These are phyloP conservation scores for Amphiprion ocellaris DNA, from an alignment of 2,113 vertebrate genomes.

Conservation along the genomic window DNA sequence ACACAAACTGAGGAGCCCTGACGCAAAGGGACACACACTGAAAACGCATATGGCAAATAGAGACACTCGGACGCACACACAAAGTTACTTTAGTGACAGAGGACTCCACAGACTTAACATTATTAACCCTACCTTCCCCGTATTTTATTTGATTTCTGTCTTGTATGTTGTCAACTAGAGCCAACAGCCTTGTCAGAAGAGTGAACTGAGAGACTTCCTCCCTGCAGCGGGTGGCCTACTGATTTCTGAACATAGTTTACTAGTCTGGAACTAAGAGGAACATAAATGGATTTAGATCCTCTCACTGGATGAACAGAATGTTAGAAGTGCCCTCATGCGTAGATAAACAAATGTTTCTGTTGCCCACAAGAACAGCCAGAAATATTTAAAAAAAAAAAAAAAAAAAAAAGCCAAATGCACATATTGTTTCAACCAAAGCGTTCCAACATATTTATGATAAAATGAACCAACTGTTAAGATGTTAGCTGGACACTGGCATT, in stretches of 20 bases:
- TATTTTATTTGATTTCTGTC: slow-evolving; percentile 76
- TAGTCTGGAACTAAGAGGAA: slow-evolving; percentile 61
- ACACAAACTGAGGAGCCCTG: slow-evolving; percentile 90
- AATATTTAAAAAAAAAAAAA: slow-evolving; percentile 45
- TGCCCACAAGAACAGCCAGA: slow-evolving; percentile 58
- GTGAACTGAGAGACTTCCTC: slow-evolving; percentile 69
- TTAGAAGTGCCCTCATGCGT: slow-evolving; percentile 74
- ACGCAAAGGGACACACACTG: slow-evolving; percentile 69
- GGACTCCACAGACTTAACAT: slow-evolving; percentile 70
- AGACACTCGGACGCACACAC: slow-evolving; percentile 73
- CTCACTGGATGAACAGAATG: slow-evolving; percentile 77
- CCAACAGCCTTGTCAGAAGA: slow-evolving; percentile 71
- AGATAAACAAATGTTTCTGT: slow-evolving; percentile 71
- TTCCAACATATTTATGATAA: slow-evolving; percentile 70
- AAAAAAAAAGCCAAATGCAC: slow-evolving; percentile 82
- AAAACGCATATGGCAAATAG: slow-evolving; percentile 68
- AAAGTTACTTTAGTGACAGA: slow-evolving; percentile 77
- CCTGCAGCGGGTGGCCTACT: slow-evolving; percentile 67
- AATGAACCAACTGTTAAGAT: slow-evolving; percentile 37
- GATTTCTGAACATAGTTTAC: slow-evolving; percentile 65
- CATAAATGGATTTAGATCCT: slow-evolving; percentile 59
- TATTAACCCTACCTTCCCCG: slow-evolving; percentile 56
- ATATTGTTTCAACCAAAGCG: slow-evolving; percentile 83
- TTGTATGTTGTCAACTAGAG: slow-evolving; percentile 70
- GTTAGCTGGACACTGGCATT: slow-evolving; percentile 38